Evolutionary conservation across 2,888 invertebrate genomes (phyloP), one percentile per base, ranked within the genome.

Genomic region (Danaus chrysippus): DNA sequence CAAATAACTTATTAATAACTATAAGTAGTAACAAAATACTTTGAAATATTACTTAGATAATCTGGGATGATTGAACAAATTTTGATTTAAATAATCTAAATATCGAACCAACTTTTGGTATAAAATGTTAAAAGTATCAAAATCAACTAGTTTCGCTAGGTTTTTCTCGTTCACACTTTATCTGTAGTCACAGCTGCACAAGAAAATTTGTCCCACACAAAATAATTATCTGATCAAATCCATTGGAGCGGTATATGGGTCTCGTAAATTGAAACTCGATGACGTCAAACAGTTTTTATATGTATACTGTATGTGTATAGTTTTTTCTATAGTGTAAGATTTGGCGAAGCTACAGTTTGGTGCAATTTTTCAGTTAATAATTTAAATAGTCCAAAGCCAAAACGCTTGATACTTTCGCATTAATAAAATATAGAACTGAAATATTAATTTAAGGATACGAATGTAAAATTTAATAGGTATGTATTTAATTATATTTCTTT

Each of bases 191-290:
- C 90, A 90, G 90, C 87, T 89, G 90, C 84, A 79, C 78, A 76
- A 74, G 78, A 78, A 80, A 81, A 87, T 84, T 83, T 85, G 86
- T 84, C 84, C 71, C 74, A 76, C 77, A 76, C 79, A 75, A 83
- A 83, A 86, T 84, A 82, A 86, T 88, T 87, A 87, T 89, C 88
- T 81, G 87, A 89, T 88, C 70, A 76, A 77, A 79, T 69, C 77
- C 84, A 76, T 66, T 83, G 83, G 71, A 79, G 83, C 84, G 79
- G 74, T 74, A 83, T 87, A 91, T 91, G 73, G 83, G 63, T 73
- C 77, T 73, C 72, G 56, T 83, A 85, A 83, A 87, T 86, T 83
- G 81, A 78, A 84, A 79, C 77, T 67, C 75, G 79, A 76, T 87
- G 86, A 87, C 87, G 86, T 85, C 84, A 85, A 67, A 56, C 53